Base-by-base conservation (phyloP, 2,113 vertebrate genomes). In the Heloderma charlesbogerti region DNA sequence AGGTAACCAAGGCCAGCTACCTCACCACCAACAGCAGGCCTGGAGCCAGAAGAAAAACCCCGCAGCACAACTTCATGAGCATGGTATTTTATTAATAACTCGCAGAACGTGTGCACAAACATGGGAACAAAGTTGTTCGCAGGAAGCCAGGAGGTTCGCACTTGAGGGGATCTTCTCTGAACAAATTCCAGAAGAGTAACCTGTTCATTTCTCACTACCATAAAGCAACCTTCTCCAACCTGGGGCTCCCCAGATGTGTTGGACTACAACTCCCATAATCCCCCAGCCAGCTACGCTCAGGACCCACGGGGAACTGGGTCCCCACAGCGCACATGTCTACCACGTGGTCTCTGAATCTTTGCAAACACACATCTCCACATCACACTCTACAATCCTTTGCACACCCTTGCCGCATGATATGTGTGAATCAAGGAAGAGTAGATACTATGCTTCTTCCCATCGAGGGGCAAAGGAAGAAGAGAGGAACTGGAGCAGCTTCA, bases 61-160 rank as follows among this genome's bases (percentile, higher is more conserved):
- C 13, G 10, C 2, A 31, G 2, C 29, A 34, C 43, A 12, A 6
- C 43, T 71, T 71, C 22, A 51, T 72, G n/a, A 13, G 27, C 20
- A 54, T 12, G 0, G 12, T 69, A 54, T 86, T 54, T 71, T 72
- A 51, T 22, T 18, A 51, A 72, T 22, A 84, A 69, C 40, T 84
- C 6, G 25, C 25, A 67, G 25, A 25, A 40, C 57, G 45, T 67
- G 25, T 16, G 34, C 45, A 31, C 31, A 43, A 31, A 45, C 1
- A 27, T 20, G 4, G 16, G 40, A 6, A 13, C 43, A 5, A n/a
- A 4, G 29, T 7, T 31, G 3, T 15, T 7, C 0, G 22, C 8
- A 43, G 22, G 10, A 25, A 40, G n/a, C 6, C 20, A 22, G 9
- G 25, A n/a, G 12, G 22, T 57, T 63, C 13, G 54, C 7, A 25